phyloP scores from a whole-genome alignment of 2,113 vertebrate genomes.

The Elachura formosa region DNA sequence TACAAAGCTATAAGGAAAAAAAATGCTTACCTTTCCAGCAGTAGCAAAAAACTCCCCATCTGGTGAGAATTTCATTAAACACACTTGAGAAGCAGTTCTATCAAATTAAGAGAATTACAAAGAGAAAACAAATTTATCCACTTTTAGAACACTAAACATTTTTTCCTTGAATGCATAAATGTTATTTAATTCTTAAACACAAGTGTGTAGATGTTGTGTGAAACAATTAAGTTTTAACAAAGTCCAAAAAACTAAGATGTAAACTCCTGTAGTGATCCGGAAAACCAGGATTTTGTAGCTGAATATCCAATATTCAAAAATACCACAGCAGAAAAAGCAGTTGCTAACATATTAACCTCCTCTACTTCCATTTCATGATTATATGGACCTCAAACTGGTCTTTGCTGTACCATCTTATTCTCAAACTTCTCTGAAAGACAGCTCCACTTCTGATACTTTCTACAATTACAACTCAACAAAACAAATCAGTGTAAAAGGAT shows the following conservation, averaged over 20 bases:
- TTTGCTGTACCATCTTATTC: neutral
- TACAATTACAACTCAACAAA: neutral
- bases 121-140: neutral
- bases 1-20: neutral
- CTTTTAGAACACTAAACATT: neutral
- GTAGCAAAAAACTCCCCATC: constrained; percentile 98
- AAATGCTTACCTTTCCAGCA: constrained; percentile 83
- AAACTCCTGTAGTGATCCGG: neutral
- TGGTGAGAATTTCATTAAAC: constrained; percentile 93
- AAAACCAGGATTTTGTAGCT: neutral
- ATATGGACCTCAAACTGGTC: neutral
- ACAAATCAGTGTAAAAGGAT: neutral
- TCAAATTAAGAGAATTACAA: constrained; percentile 4
- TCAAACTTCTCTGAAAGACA: neutral
- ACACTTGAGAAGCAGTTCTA: constrained; percentile 89
- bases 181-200: neutral
- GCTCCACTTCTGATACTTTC: neutral
- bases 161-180: neutral
- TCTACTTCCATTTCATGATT: neutral
- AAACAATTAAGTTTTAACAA: neutral
- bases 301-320: neutral
- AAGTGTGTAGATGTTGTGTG: neutral
- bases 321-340: neutral
- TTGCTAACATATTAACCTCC: neutral
- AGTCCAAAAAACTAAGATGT: neutral